Evolutionary conservation across 1,140 invertebrate genomes (phyloP), one percentile per base, ranked within the genome.

Genomic region (Drosophila serrata): DNA sequence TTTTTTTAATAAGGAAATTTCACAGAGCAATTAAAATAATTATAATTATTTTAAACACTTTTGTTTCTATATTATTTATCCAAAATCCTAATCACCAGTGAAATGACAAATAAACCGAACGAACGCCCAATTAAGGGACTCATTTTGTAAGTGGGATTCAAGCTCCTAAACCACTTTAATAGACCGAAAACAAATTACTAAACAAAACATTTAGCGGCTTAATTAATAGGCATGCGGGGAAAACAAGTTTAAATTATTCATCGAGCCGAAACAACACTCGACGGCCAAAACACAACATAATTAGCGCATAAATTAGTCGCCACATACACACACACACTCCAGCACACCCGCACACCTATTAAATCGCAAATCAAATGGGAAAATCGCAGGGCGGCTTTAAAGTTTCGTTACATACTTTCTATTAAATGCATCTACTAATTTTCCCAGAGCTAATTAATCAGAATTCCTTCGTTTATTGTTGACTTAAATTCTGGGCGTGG

Each of bases 241-340:
- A 61, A 75, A 68, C 48, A 45, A 75, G 55, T 75, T 82, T 79
- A 69, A 82, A 75, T 82, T 82, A 82, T 82, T 82, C 59, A 82
- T 82, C 48, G 46, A 17, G 27, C 55, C 65, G 42, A 49, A 78
- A 61, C 53, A 69, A 77, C 72, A 70, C 59, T 72, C 60, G 33
- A 64, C 48, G 42, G 59, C 22, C 67, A 63, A 82, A 82, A 78
- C 68, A 78, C 75, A 74, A 59, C 57, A 56, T 82, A 82, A 82
- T 82, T 82, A 82, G 63, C 56, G 63, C 81, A 82, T 82, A 82
- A 82, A 82, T 82, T 82, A 82, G 59, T 39, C 19, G 57, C 27
- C 24, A 24, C 51, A 56, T 27, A 58, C 51, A 56, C 33, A 58
- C 40, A 51, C 37, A 53, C 13, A 63, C 56, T 11, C 4, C 22